phyloP scores from a whole-genome alignment of 2,797 vertebrate genomes.

The Hyperoplus lanceolatus region DNA sequence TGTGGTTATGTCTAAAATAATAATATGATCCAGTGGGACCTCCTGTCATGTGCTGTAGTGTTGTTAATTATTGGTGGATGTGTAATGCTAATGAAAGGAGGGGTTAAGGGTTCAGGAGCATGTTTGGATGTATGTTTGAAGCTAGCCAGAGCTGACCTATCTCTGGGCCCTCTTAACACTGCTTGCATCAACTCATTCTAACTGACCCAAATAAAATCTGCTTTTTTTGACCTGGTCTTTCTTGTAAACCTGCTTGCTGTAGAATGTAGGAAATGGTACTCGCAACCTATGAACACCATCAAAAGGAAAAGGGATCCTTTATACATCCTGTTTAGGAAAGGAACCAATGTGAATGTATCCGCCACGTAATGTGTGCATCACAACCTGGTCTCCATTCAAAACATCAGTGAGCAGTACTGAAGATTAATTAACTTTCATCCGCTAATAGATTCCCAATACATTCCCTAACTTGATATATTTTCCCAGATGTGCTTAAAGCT shows the following conservation, averaged over 20 bases:
- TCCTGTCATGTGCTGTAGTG: constrained; percentile 60
- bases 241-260: constrained; percentile 7
- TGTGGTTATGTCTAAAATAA: constrained; percentile 65
- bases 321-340: not conserved
- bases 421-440: too few relatives aligned
- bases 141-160: constrained; percentile 31
- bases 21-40: constrained; percentile 57
- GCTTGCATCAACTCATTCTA: constrained; percentile 67
- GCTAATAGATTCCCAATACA: too few relatives aligned
- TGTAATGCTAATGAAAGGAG: constrained; percentile 11
- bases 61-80: constrained; percentile 45
- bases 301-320: not conserved
- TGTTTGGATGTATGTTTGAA: constrained; percentile 35
- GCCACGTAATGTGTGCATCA: too few relatives aligned
- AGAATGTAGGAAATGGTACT: too few relatives aligned
- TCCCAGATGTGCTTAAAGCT: not conserved
- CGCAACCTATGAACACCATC: not conserved
- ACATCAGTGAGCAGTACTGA: too few relatives aligned
- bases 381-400: too few relatives aligned
- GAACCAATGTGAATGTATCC: too few relatives aligned
- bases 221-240: constrained; percentile 51
- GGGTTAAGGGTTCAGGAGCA: constrained; percentile 16
- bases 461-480: too few relatives aligned
- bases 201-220: constrained; percentile 71
- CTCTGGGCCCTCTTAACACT: constrained; percentile 26